These are phyloP conservation scores for Drosophila sucinea DNA, from an alignment of 1,140 invertebrate genomes.

Conservation along the genomic window DNA sequence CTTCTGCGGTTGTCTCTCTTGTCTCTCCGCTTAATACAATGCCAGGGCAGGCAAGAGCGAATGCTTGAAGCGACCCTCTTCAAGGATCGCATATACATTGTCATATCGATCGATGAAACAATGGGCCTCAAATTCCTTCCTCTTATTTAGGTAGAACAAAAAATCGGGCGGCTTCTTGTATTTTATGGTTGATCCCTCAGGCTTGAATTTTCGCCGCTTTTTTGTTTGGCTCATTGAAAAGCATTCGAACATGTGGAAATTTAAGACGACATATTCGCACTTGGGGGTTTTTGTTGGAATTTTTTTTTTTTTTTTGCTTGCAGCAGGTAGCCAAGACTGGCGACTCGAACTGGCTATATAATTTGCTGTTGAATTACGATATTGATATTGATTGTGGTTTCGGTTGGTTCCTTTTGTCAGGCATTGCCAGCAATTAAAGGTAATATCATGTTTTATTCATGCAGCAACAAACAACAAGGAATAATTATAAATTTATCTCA, in stretches of 20 bases:
- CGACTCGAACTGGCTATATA: slow-evolving; percentile 1
- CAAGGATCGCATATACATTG: slow-evolving; percentile 27
- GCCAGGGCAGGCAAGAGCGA: slow-evolving; percentile 56
- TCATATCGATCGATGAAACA: slow-evolving; percentile 18
- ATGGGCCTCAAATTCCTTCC: slow-evolving; percentile 5
- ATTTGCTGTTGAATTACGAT: slow-evolving; percentile 24
- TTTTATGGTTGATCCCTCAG: slow-evolving; percentile 23
- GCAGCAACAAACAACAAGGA: not conserved
- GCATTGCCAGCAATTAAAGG: slow-evolving; percentile 1
- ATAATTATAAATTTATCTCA: slow-evolving; percentile 8
- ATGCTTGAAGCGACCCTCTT: slow-evolving; percentile 50
- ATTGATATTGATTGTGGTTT: slow-evolving; percentile 16
- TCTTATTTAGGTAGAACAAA: slow-evolving; percentile 6
- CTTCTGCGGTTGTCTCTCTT: slow-evolving; percentile 35
- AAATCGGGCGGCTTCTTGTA: slow-evolving; percentile 28
- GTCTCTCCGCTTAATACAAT: slow-evolving; percentile 35
- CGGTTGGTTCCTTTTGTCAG: not conserved
- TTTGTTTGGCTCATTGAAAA: slow-evolving; percentile 4
- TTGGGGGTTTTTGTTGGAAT: slow-evolving; percentile 6
- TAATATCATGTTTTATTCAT: slow-evolving; percentile 12
- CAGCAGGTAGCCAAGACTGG: slow-evolving; percentile 3
- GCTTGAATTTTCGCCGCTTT: slow-evolving; percentile 15
- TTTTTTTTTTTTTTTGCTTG: not conserved
- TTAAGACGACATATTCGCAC: slow-evolving; percentile 39
- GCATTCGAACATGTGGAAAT: slow-evolving; percentile 13